Conservation (phyloP, 1,140 invertebrate species). For the Cydia fagiglandana region DNA sequence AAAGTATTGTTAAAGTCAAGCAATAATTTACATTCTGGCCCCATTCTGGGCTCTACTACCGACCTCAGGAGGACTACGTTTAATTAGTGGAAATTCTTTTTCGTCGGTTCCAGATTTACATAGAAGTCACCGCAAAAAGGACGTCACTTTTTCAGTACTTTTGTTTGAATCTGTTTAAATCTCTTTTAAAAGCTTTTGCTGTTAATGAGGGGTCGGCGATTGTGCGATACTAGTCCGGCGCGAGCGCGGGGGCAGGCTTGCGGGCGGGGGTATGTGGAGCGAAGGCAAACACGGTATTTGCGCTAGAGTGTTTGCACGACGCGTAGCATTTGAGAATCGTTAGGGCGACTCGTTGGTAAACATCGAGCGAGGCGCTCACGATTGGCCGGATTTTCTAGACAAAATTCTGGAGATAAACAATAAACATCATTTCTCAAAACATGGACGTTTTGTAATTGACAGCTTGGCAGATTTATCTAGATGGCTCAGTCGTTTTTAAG, state of each 20-base stretch:
- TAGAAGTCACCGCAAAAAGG: conserved; percentile 67
- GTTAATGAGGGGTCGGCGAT: conserved; percentile 69
- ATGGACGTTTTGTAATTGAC: conserved; percentile 77
- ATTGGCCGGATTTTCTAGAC: conserved; percentile 68
- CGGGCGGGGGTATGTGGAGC: conserved; percentile 35
- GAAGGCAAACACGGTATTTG: conserved; percentile 60
- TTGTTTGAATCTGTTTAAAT: conserved; percentile 71
- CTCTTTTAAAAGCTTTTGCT: conserved; percentile 68
- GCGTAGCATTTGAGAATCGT: conserved; percentile 76
- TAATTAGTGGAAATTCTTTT: conserved; percentile 66
- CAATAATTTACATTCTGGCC: conserved; percentile 57
- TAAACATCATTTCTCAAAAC: conserved; percentile 74
- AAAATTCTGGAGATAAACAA: conserved; percentile 71
- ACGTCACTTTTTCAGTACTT: conserved; percentile 68
- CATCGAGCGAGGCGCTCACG: conserved; percentile 63
- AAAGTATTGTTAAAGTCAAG: conserved; percentile 47
- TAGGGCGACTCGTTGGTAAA: conserved; percentile 73
- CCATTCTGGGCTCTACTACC: conserved; percentile 51
- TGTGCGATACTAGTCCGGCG: conserved; percentile 43
- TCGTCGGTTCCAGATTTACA: conserved; percentile 59
- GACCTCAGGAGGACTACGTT: conserved; percentile 54
- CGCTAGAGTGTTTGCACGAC: conserved; percentile 67
- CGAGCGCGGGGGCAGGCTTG: conserved; percentile 31
- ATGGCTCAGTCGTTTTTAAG: conserved; percentile 77
- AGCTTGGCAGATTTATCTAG: conserved; percentile 73